phyloP scores from a whole-genome alignment of 2,113 vertebrate genomes.

The Piprites chloris region DNA sequence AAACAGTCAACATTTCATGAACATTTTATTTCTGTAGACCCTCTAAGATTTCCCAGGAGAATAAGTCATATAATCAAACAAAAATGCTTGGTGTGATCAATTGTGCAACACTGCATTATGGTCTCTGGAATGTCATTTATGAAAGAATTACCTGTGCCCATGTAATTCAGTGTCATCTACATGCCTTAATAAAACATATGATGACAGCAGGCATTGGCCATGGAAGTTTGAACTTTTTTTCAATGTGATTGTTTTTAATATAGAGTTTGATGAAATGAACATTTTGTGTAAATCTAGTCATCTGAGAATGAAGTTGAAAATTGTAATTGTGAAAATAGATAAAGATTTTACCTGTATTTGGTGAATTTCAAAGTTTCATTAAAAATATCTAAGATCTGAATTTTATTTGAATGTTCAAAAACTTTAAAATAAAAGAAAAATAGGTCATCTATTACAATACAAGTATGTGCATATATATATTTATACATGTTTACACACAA shows the following conservation, averaged over 20 bases:
- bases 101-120: background rate
- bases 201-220: background rate
- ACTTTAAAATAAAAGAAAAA: background rate
- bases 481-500: too few species aligned
- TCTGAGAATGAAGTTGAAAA: background rate
- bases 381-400: background rate
- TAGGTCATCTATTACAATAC: background rate
- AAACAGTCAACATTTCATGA: background rate
- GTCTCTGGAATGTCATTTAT: background rate
- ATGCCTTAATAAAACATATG: background rate
- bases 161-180: background rate
- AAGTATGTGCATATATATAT: background rate
- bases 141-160: background rate
- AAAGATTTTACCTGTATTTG: background rate
- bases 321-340: background rate
- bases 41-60: background rate
- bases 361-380: background rate
- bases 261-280: background rate
- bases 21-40: constrained; percentile 12
- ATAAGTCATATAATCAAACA: background rate
- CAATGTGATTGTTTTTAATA: background rate
- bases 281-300: background rate
- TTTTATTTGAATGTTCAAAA: background rate
- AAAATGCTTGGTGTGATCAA: background rate
- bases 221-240: background rate